A percentile compares a stretch with the other conserved stretches of the same genome.
Conservation (phyloP, 2,888 invertebrate genomes). For the Hedychridium roseum region DNA sequence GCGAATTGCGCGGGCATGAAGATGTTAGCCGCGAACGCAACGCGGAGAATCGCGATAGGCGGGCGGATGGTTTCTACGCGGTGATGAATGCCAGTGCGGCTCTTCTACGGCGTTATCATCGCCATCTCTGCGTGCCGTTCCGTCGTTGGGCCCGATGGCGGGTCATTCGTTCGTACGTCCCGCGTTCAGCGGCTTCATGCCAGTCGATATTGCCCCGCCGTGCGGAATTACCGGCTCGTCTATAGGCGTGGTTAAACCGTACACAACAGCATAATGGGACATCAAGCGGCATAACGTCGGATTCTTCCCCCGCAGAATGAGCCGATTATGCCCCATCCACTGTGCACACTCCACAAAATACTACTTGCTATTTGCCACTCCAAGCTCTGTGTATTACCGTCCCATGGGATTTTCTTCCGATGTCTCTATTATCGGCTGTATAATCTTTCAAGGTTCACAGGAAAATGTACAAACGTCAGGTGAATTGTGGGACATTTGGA, state of each 20-base stretch:
- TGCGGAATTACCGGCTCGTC: not conserved
- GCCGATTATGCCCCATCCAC: too few relatives aligned
- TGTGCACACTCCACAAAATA: too few relatives aligned
- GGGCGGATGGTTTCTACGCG: slow-evolving; percentile 40
- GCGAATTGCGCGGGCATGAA: slow-evolving; percentile 34
- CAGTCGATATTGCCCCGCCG: slow-evolving; percentile 2
- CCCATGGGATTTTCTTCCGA: too few relatives aligned
- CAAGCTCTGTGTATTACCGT: too few relatives aligned
- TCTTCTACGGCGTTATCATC: slow-evolving; percentile 38
- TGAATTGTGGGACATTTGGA: too few relatives aligned
- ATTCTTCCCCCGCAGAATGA: too few relatives aligned
- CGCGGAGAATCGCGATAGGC: slow-evolving; percentile 40
- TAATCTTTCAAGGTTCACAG: too few relatives aligned
- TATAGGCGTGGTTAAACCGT: not conserved
- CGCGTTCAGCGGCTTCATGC: slow-evolving; percentile 14
- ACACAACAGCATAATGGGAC: too few relatives aligned
- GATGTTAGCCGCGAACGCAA: slow-evolving; percentile 43
- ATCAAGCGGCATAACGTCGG: too few relatives aligned
- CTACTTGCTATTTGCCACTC: too few relatives aligned
- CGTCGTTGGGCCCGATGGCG: slow-evolving; percentile 31
- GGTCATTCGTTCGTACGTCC: slow-evolving; percentile 41
- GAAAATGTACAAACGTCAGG: too few relatives aligned
- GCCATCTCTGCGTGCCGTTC: slow-evolving; percentile 35
- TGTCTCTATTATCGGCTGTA: too few relatives aligned
- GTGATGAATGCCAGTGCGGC: slow-evolving; percentile 44